Base-by-base conservation (phyloP, 2,797 vertebrate species). In the Leptatherina wallacei region DNA sequence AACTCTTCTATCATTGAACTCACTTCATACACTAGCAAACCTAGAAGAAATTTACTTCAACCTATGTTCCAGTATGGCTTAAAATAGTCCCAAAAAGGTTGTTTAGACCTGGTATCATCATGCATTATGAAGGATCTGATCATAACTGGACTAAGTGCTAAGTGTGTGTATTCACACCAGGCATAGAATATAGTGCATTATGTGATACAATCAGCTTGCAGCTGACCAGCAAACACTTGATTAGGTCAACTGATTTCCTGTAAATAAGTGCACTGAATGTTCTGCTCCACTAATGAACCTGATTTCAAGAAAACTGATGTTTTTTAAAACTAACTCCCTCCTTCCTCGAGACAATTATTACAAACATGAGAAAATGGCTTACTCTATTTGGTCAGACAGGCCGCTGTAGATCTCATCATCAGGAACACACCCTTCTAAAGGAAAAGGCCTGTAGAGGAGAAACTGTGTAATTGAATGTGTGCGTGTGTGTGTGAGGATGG, bases 301-400 rank as follows among this genome's bases (percentile, higher is more conserved):
- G 24, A 35, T n/a, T 61, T 8, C 2, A 14, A 18, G 27, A 30
- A 30, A 18, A 3, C 4, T 9, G 16, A 14, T 3, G 6, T 1
- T 24, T 32, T 61, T 58, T 33, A 3, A 18, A 42, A 38, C 16
- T 3, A 9, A 24, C 5, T 56, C 2, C 60, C 35, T 33, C 3
- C 1, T 44, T 40, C n/a, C n/a, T 30, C 1, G 10, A 61, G 2
- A 40, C 33, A 16, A 22, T 22, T 16, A n/a, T 60, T 30, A n/a
- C n/a, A n/a, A n/a, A n/a, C n/a, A 3, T 7, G 7, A 55, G 11
- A 76, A 61, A 67, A 56, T 22, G 1, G 8, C 97, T 96, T 87
- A 98, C 97, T 98, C 97, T 0, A 98, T 98, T 85, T 96, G 93
- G 87, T 98, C 97, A 0, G 97, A 97, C 24, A 98, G 94, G 57